A percentile compares a stretch with the other conserved stretches of the same genome.
These are phyloP conservation scores for Phylloscopus whistleri DNA, from an alignment of 2,113 vertebrate species.

Conservation along the genomic window DNA sequence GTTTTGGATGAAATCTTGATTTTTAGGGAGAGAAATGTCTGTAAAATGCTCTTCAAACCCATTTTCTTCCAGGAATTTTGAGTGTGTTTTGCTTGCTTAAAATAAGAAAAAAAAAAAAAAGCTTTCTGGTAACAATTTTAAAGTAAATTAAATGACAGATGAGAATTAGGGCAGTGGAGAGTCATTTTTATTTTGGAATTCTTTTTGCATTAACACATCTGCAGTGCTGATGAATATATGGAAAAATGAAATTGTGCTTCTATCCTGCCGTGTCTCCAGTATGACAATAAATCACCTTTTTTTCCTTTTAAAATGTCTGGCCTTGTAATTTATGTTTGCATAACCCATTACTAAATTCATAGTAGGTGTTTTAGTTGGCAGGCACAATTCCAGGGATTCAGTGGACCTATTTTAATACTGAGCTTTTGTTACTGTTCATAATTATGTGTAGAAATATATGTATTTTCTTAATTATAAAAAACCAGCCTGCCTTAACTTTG, in stretches of 20 bases:
- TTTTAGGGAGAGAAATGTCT: neutral
- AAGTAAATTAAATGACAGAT: conserved; percentile 50
- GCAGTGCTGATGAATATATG: conserved; percentile 84
- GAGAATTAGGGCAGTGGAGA: conserved; percentile 51
- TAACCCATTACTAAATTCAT: conserved; percentile 89
- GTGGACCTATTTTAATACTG: conserved; percentile 64
- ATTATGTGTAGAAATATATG: conserved; percentile 56
- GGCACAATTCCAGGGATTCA: conserved; percentile 70
- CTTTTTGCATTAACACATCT: conserved; percentile 82
- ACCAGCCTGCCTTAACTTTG: neutral
- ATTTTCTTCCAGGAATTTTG: neutral
- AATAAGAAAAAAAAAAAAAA: neutral
- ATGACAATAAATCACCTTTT: conserved; percentile 85
- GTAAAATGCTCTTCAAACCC: neutral
- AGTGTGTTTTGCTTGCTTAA: neutral
- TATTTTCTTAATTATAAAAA: conserved; percentile 53
- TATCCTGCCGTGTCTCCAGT: conserved; percentile 81
- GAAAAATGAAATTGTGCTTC: conserved; percentile 85
- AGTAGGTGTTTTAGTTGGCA: conserved; percentile 87
- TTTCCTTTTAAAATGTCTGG: conserved; percentile 89
- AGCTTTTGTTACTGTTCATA: conserved; percentile 72
- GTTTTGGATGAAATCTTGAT: neutral
- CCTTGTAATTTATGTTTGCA: conserved; percentile 87
- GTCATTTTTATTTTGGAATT: conserved; percentile 76
- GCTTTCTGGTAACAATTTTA: conserved; percentile 30